phyloP scores from a whole-genome alignment of 2,113 vertebrate species.

The Trematomus loennbergii region DNA sequence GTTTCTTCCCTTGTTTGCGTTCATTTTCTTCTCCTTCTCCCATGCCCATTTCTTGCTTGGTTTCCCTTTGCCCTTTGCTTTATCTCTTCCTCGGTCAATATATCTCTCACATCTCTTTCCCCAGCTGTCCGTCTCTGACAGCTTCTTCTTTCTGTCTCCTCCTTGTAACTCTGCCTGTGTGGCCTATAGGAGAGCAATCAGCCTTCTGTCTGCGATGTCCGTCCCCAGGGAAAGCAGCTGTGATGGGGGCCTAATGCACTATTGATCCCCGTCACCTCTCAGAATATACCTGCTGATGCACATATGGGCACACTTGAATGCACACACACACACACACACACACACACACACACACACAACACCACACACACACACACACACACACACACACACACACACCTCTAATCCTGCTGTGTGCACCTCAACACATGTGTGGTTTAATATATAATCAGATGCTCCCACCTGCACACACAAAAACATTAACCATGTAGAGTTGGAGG shows the following conservation, averaged over 20 bases:
- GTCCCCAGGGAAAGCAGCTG: constrained; percentile 74
- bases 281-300: constrained; percentile 72
- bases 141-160: constrained; percentile 48
- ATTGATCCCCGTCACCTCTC: constrained; percentile 80
- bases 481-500: neutral
- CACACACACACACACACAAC: constrained; percentile 23
- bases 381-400: constrained; percentile 30
- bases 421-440: neutral
- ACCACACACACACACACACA: constrained; percentile 13
- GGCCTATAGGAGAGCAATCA: constrained; percentile 42
- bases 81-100: constrained; percentile 56
- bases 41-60: constrained; percentile 17
- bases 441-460: neutral
- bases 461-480: neutral
- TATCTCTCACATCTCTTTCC: constrained; percentile 29
- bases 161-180: constrained; percentile 37
- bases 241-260: constrained; percentile 82
- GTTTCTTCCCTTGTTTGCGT: constrained; percentile 17
- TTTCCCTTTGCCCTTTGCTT: constrained; percentile 22
- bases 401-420: neutral
- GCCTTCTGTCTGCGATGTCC: constrained; percentile 48
- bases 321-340: constrained; percentile 5
- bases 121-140: constrained; percentile 54
- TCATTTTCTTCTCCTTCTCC: neutral
- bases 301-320: neutral